A percentile compares a stretch with the other conserved stretches of the same genome.
Conservation (phyloP, 2,888 invertebrate species). For the Thelaira solivaga region DNA sequence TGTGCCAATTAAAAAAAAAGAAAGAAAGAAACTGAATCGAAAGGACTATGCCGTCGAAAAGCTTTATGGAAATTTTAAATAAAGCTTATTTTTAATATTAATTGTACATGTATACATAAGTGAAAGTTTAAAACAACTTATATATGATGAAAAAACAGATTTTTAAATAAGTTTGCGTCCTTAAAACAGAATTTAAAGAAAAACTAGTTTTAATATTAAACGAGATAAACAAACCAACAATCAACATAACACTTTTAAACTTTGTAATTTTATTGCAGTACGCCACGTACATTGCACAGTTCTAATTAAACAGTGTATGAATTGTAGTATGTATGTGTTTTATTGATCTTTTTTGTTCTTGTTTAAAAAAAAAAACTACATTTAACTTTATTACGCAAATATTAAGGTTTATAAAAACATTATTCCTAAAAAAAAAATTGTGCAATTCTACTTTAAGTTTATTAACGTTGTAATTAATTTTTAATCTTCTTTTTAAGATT, state of each 20-base stretch:
- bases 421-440: slow-evolving; percentile 40
- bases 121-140: slow-evolving; percentile 1
- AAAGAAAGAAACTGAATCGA: slow-evolving; percentile 8
- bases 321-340: no score
- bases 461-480: slow-evolving; percentile 16
- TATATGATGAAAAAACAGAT: neutral
- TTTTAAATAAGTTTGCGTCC: slow-evolving; percentile 53
- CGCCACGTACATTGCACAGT: neutral
- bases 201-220: slow-evolving; percentile 19
- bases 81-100: slow-evolving; percentile 48
- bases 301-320: neutral
- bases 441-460: slow-evolving; percentile 52
- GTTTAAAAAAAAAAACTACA: neutral
- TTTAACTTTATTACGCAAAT: neutral
- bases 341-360: no score
- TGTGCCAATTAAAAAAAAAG: slow-evolving; percentile 27
- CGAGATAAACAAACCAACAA: neutral
- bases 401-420: slow-evolving; percentile 17
- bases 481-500: slow-evolving; percentile 29
- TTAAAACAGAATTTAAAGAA: neutral
- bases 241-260: neutral
- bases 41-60: slow-evolving; percentile 57
- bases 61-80: slow-evolving; percentile 37
- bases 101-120: slow-evolving; percentile 34
- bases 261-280: neutral